Conservation (phyloP, 1,140 invertebrate species). For the Hirudo medicinalis region DNA sequence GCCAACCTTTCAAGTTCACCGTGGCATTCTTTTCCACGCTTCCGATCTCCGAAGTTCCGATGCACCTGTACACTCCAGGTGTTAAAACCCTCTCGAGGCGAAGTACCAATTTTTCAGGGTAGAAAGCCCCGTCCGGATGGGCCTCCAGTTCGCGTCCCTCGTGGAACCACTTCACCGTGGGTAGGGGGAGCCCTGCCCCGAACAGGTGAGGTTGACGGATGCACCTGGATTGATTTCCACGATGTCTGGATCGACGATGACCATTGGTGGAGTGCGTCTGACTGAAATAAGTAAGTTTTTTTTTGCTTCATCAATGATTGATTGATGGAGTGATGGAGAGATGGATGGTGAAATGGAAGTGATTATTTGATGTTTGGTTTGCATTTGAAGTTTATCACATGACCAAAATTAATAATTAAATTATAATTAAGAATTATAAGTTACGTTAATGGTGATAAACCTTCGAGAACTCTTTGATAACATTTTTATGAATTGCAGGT, state of each 20-base stretch:
- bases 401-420: too few relatives aligned
- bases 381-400: too few relatives aligned
- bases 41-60: constrained; percentile 85
- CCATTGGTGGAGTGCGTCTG: constrained; percentile 77
- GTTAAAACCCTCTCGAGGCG: constrained; percentile 70
- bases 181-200: constrained; percentile 95
- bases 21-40: constrained; percentile 69
- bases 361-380: too few relatives aligned
- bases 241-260: constrained; percentile 73
- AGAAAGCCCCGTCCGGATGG: constrained; percentile 48
- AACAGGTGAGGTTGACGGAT: constrained; percentile 81
- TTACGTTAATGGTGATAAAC: too few relatives aligned
- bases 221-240: constrained; percentile 81
- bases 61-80: constrained; percentile 89
- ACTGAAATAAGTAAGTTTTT: constrained; percentile 47
- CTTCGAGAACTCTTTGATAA: too few relatives aligned
- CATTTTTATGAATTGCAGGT: too few relatives aligned
- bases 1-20: constrained; percentile 83
- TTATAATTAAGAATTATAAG: too few relatives aligned
- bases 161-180: constrained; percentile 86
- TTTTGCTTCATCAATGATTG: background rate
- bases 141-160: constrained; percentile 57
- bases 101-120: constrained; percentile 47
- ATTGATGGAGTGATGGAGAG: too few relatives aligned
- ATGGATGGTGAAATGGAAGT: too few relatives aligned